Base-by-base conservation (phyloP, 2,113 vertebrate species). In the Phalacrocorax pelagicus region DNA sequence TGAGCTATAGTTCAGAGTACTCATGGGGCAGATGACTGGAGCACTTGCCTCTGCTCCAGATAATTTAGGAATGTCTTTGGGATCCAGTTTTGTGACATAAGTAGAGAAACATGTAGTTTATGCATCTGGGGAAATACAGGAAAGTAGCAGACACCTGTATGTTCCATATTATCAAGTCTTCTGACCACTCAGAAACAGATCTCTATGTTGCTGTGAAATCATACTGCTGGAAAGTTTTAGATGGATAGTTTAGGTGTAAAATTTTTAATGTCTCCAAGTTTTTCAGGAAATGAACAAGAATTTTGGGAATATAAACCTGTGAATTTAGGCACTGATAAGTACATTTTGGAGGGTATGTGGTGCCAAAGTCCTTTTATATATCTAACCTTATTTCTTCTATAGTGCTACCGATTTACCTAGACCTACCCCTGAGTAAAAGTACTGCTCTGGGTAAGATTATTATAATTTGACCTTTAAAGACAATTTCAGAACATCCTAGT, bases 391-490 rank as follows among this genome's bases (percentile, higher is more conserved):
- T 90, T 88, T 93, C 57, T 88, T 86, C 88, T 84, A 47, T 67
- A 92, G 49, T 75, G 80, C 30, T 93, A 88, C 88, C 22, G 3
- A 95, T 96, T 94, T 96, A 78, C 72, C 63, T 81, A 79, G 88
- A 88, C 36, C 80, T 92, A 86, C 69, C 69, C 72, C 61, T 67
- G 80, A 81, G 83, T 92, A 93, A 84, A 94, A 93, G 72, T 86
- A 67, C 47, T 94, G 42, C 81, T 81, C 72, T 81, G 81, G 70
- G 47, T 90, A 81, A 92, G 72, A 90, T 92, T 94, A 95, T 93
- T 92, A 81, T 88, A 92, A 94, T 96, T 90, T 92, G 94, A 94
- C 96, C 96, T 96, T 97, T 97, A 94, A 92, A 92, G 82, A 92
- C 75, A 96, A 96, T 95, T 91, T 96, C 80, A 95, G 94, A 90